A percentile compares a stretch with the other conserved stretches of the same genome.
phyloP scores from a whole-genome alignment of 2,888 invertebrate genomes.

The Muschampia plurimacula region DNA sequence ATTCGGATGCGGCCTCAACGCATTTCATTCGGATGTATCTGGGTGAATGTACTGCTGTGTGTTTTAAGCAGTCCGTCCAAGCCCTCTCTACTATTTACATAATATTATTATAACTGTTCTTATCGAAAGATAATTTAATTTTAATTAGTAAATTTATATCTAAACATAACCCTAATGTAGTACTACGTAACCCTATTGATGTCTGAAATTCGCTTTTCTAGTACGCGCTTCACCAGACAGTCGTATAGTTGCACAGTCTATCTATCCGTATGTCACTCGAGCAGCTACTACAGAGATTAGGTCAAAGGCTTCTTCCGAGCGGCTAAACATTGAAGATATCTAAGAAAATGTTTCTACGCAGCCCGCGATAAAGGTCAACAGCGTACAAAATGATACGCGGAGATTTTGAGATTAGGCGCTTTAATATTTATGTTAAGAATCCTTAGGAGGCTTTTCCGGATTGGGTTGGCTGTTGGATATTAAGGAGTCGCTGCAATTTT shows the following conservation, averaged over 20 bases:
- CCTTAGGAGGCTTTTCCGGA: not conserved
- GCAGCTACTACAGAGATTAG: slow-evolving; percentile 3
- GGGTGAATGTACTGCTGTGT: no score
- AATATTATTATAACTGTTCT: no score
- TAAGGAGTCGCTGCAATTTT: not conserved
- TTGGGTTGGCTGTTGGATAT: not conserved
- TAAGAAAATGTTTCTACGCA: slow-evolving; percentile 27
- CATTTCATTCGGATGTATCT: no score
- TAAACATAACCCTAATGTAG: no score
- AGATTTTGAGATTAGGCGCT: slow-evolving; percentile 12
- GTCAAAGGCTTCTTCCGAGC: slow-evolving; percentile 22
- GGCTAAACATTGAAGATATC: slow-evolving; percentile 30
- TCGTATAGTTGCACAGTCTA: not conserved
- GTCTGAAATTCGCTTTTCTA: no score
- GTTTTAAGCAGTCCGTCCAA: no score
- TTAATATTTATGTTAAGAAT: slow-evolving; percentile 10
- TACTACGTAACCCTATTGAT: no score
- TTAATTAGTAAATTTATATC: no score
- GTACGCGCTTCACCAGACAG: no score
- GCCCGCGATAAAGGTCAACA: slow-evolving; percentile 31
- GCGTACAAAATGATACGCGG: slow-evolving; percentile 23
- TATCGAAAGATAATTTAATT: no score
- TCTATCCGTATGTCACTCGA: not conserved
- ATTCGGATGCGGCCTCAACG: no score
- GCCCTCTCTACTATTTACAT: no score